These are phyloP conservation scores for Lepidothrix coronata DNA, from an alignment of 2,113 vertebrate genomes.

Conservation along the genomic window DNA sequence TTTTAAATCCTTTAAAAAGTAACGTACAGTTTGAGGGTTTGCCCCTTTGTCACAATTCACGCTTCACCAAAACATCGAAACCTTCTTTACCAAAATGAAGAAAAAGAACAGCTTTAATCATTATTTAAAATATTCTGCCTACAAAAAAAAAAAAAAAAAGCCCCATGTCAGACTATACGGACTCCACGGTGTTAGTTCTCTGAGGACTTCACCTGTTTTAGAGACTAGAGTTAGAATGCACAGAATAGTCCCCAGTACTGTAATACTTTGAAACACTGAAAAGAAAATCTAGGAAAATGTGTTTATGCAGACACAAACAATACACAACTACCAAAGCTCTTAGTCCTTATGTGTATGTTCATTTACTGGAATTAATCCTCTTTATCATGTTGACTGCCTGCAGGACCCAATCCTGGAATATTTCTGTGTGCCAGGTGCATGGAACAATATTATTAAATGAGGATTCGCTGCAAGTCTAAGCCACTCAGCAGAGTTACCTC, in stretches of 20 bases:
- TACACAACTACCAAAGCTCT: not conserved
- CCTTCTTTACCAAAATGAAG: not conserved
- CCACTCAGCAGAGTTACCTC: not conserved
- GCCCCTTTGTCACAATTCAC: not conserved
- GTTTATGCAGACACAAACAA: not conserved
- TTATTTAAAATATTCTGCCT: not conserved
- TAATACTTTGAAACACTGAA: not conserved
- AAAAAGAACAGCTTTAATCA: not conserved
- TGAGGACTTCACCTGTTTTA: not conserved
- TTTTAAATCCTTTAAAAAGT: not conserved
- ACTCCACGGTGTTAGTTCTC: not conserved
- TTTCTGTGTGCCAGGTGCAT: not conserved
- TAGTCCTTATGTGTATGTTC: not conserved
- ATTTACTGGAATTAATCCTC: not conserved
- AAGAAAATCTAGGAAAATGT: not conserved
- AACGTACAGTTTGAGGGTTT: rapidly evolving
- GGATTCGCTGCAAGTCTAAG: not conserved
- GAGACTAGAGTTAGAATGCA: not conserved
- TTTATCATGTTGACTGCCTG: not conserved
- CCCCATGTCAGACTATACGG: rapidly evolving
- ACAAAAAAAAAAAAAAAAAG: not conserved
- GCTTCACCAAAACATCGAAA: not conserved
- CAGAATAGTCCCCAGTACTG: not conserved
- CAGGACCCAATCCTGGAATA: not conserved
- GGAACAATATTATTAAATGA: not conserved